A percentile compares a stretch with the other conserved stretches of the same genome.
phyloP scores from a whole-genome alignment of 2,888 invertebrate species.

The Syrphus vitripennis region DNA sequence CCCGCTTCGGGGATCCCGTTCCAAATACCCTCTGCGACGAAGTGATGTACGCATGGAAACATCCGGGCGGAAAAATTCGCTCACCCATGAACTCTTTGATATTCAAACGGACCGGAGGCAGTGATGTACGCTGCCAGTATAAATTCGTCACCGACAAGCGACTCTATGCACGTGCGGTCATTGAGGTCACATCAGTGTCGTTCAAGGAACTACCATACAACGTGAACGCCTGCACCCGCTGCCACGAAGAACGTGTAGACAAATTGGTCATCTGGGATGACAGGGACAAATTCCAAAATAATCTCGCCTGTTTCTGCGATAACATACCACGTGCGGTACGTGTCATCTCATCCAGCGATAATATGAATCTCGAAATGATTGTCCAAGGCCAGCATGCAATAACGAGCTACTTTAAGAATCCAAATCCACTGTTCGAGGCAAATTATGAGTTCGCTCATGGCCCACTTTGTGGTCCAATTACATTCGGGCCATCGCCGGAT shows the following conservation, averaged over 20 bases:
- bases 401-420: constrained; percentile 93
- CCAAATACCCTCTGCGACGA: constrained; percentile 93
- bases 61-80: constrained; percentile 87
- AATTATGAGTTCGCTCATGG: constrained; percentile 94
- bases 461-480: constrained; percentile 92
- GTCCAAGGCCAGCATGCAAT: constrained; percentile 93
- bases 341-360: constrained; percentile 90
- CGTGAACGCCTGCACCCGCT: constrained; percentile 90
- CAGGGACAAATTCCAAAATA: constrained; percentile 85
- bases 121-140: constrained; percentile 91
- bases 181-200: constrained; percentile 88
- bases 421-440: constrained; percentile 91
- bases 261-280: constrained; percentile 92
- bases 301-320: constrained; percentile 89
- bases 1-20: constrained; percentile 91
- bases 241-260: constrained; percentile 93
- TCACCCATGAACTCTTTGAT: constrained; percentile 94
- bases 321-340: constrained; percentile 84
- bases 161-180: constrained; percentile 90
- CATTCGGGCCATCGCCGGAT: constrained; percentile 89
- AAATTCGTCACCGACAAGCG: constrained; percentile 92
- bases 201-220: constrained; percentile 93
- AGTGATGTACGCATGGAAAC: constrained; percentile 92
- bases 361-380: constrained; percentile 90
- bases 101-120: constrained; percentile 89